Evolutionary conservation across 2,113 vertebrate genomes (phyloP), one percentile per base, ranked within the genome.

Genomic region (Corynorhinus townsendii): DNA sequence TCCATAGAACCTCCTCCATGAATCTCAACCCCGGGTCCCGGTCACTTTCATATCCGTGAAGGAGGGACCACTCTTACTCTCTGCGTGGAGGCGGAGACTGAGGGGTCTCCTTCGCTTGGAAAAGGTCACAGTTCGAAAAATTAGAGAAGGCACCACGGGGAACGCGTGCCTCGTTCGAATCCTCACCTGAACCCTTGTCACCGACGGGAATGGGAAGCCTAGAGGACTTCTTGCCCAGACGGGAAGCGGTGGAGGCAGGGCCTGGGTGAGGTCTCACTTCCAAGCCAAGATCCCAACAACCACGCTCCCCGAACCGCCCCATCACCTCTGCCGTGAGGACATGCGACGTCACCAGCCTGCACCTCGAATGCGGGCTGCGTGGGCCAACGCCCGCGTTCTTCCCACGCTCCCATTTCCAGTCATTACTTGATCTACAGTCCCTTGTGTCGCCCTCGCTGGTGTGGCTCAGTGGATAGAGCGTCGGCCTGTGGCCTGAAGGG

Each of bases 271-370:
- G 20, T 69, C 24, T 33, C 30, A 47, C 28, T 33, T n/a, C 17
- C 11, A 49, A 49, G 19, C 19, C 35, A 30, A 72, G 9, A 16
- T 59, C 40, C 40, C 49, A 75, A 16, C 28, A 3, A 30, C 49
- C 38, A 1, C 1, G 7, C 4, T 17, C 20, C 9, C n/a, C 6
- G 17, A 38, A 73, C 47, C 4, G n/a, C 16, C 22, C 22, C 7
- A 16, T 56, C 19, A 11, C 69, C 28, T 86, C 71, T 40, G 16
- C 45, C 30, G 14, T 22, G 12, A 68, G 47, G 59, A 72, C 19
- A 66, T 24, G 8, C 35, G 11, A 28, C 1, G 20, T 30, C 35
- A 1, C 24, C 26, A 17, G 28, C 59, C 4, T 45, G 49, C 11
- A 72, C 33, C 59, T 45, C 81, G 6, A 35, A 79, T 28, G 59